Base-by-base conservation (phyloP, 2,888 invertebrate genomes). In the Cataglyphis livida region DNA sequence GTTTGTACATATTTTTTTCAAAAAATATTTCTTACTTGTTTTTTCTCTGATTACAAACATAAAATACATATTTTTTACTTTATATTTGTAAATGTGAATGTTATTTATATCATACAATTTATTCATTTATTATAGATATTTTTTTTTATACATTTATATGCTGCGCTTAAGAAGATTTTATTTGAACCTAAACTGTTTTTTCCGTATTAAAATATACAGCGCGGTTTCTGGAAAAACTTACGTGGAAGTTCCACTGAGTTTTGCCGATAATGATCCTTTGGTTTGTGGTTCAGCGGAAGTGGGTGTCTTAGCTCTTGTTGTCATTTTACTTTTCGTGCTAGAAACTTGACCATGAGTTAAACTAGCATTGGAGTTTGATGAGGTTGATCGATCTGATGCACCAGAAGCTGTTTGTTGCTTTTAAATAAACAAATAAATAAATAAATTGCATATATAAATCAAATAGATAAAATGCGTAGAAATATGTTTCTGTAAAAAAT, bases 251-350 rank as follows among this genome's bases (percentile, higher is more conserved):
- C 7, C 48, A 7, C 1, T 48, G n/a, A n/a, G 7, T 48, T n/a
- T 48, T 48, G 48, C 18, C 18, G 48, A 44, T 15, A 44, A 15
- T 44, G 44, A 6, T 6, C 48, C n/a, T 0, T n/a, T 48, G n/a
- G n/a, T 7, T 48, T 48, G 48, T 7, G 48, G n/a, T 18, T 7
- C 48, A 48, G 18, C 48, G 48, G 51, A 51, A 51, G 51, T 6
- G n/a, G 51, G n/a, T n/a, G n/a, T 7, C 51, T 51, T 61, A 61
- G 61, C 18, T 87, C 87, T 92, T 65, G 87, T 73, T 84, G 92
- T 75, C 91, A 92, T 91, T 88, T 68, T 91, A 54, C 82, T 68
- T 87, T 90, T 93, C 48, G 86, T 78, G 68, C 68, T 79, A 85
- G 90, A 86, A 76, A 85, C 76, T 78, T 88, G 89, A 79, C 87